Evolutionary conservation across 2,888 invertebrate species (phyloP).

Genomic region (Teleogryllus oceanicus): DNA sequence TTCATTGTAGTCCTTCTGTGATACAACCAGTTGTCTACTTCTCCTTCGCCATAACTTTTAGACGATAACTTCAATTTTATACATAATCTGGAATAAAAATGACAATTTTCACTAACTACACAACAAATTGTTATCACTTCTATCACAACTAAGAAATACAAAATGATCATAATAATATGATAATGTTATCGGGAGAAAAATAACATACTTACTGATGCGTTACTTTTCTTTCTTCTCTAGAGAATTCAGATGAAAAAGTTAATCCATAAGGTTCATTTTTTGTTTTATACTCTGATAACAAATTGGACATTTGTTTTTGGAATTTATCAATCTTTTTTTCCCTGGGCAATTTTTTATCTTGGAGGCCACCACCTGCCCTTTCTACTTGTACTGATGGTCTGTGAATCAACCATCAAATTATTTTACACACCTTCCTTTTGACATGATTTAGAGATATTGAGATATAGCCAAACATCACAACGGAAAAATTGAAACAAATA

Average conservation of each 20-base stretch:
- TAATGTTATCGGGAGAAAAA: neutral
- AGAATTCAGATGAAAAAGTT: slow-evolving; percentile 47
- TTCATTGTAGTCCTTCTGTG: slow-evolving; percentile 43
- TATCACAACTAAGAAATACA: no score
- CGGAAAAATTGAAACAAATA: no score
- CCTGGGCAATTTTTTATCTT: neutral
- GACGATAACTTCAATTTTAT: slow-evolving; percentile 51
- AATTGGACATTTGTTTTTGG: slow-evolving; percentile 31
- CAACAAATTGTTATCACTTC: no score
- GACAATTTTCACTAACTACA: neutral
- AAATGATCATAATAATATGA: no score
- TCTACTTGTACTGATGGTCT: slow-evolving; percentile 32
- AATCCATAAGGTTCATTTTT: slow-evolving; percentile 46
- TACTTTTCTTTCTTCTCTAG: slow-evolving; percentile 48
- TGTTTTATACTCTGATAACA: slow-evolving; percentile 44
- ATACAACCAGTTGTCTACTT: slow-evolving; percentile 49
- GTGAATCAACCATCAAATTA: neutral
- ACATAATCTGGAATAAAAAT: slow-evolving; percentile 45
- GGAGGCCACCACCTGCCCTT: slow-evolving; percentile 34
- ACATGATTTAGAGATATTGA: no score
- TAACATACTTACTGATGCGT: slow-evolving; percentile 45
- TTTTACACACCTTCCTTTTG: no score
- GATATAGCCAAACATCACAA: no score
- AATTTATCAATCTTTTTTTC: slow-evolving; percentile 39
- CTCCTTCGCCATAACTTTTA: slow-evolving; percentile 51